Evolutionary conservation across 2,113 vertebrate species (phyloP), one percentile per base, ranked within the genome.

Genomic region (Neolamprologus kungweensis): DNA sequence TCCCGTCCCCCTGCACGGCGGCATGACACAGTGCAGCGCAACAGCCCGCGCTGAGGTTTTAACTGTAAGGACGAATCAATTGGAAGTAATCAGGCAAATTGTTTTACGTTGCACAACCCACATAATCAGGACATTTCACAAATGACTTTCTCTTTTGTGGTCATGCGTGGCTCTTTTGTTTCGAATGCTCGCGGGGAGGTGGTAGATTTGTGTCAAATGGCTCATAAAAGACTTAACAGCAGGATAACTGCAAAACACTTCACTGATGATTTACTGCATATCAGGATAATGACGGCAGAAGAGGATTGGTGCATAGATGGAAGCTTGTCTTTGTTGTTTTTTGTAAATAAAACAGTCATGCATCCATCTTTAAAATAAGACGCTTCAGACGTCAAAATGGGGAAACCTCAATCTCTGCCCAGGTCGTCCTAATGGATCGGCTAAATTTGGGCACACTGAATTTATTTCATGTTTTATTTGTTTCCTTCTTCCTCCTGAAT

Each of bases 51-150:
- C 91, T 84, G 87, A 91, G 90, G 93, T 93, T 95, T 95, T 95
- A 94, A 95, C 93, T 91, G 92, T 93, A 91, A 93, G 94, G 91
- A 94, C 81, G 68, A 94, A 96, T 96, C 96, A 97, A 96, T 97
- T 96, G 94, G 95, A 97, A 97, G 95, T 96, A 96, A 97, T 97
- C 96, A 96, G 95, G 92, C 95, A 96, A 96, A 97, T 97, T 96
- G 96, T 96, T 95, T 94, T 92, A 92, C 80, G 92, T 96, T 96
- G 94, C 96, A 95, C 95, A 96, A 95, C 92, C 94, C 94, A 95
- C 93, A 95, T 96, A 95, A 96, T 96, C 95, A 95, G 94, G 95
- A 96, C 95, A 96, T 96, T 96, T 96, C 91, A 94, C 95, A 96
- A 95, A 96, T 96, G 93, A 95, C 94, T 96, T 94, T 95, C 82